Conservation (phyloP, 2,113 vertebrate genomes). For the Petrocephalus microphthalmus region DNA sequence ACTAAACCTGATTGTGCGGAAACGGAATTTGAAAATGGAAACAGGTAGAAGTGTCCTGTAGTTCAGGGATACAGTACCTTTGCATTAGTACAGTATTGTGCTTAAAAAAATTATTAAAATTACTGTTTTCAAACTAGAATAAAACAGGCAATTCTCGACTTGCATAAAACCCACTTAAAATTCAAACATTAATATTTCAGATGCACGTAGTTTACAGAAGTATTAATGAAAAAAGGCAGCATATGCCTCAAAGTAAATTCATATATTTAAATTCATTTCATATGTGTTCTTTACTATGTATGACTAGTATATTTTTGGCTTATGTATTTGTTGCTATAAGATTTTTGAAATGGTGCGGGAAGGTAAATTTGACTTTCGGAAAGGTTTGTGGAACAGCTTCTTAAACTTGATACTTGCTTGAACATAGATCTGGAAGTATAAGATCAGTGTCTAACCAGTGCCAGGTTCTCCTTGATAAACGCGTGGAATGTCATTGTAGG, state of each 20-base stretch:
- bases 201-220: background rate
- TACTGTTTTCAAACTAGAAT: background rate
- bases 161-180: background rate
- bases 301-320: background rate
- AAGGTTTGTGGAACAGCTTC: background rate
- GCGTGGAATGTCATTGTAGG: slow-evolving; percentile 49
- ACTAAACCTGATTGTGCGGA: slow-evolving; percentile 85
- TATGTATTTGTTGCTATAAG: background rate
- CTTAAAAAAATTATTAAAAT: no score
- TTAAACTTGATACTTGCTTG: background rate
- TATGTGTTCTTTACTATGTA: background rate
- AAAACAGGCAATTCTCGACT: background rate
- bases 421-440: background rate
- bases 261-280: background rate
- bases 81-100: background rate
- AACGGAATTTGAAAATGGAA: slow-evolving; percentile 86
- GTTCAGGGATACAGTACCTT: background rate
- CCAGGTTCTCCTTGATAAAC: background rate
- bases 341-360: background rate
- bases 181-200: background rate
- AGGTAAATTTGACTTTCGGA: background rate
- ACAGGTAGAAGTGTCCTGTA: slow-evolving; percentile 65
- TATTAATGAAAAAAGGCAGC: background rate
- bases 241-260: background rate
- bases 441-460: background rate